Percentiles rank a stretch among this genome's conserved stretches.
Evolutionary conservation across 1,140 invertebrate genomes (phyloP).

Genomic region (Stenopsyche tienmushanensis): DNA sequence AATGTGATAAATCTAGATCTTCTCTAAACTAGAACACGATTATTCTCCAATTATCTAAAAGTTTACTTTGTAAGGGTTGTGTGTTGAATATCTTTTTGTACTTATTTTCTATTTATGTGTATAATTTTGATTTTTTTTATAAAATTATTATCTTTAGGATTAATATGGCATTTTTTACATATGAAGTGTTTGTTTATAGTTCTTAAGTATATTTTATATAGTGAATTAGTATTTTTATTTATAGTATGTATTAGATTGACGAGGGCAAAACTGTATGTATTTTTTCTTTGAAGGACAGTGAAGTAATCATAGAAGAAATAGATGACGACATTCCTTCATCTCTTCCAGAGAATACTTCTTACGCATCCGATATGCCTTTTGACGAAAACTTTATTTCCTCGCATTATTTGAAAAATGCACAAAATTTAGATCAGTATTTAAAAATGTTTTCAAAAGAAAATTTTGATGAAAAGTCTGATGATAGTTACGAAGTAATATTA

Average conservation of each 20-base stretch:
- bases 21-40: too few species aligned
- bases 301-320: slow-evolving; percentile 56
- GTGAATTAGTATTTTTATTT: slow-evolving; percentile 22
- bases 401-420: slow-evolving; percentile 24
- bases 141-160: slow-evolving; percentile 16
- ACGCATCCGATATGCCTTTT: neutral
- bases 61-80: too few species aligned
- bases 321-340: slow-evolving; percentile 50
- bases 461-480: neutral
- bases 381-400: slow-evolving; percentile 14
- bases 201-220: neutral
- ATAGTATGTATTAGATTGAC: neutral
- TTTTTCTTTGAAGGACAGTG: slow-evolving; percentile 56
- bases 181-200: slow-evolving; percentile 12
- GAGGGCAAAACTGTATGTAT: slow-evolving; percentile 10
- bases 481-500: slow-evolving; percentile 17
- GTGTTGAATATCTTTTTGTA: too few species aligned
- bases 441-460: slow-evolving; percentile 10
- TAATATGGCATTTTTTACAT: slow-evolving; percentile 15
- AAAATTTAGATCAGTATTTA: slow-evolving; percentile 28
- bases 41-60: too few species aligned
- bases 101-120: slow-evolving; percentile 2
- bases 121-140: neutral
- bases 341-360: slow-evolving; percentile 26
- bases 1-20: too few species aligned